phyloP scores from a whole-genome alignment of 2,113 vertebrate genomes.

The Craseonycteris thonglongyai region DNA sequence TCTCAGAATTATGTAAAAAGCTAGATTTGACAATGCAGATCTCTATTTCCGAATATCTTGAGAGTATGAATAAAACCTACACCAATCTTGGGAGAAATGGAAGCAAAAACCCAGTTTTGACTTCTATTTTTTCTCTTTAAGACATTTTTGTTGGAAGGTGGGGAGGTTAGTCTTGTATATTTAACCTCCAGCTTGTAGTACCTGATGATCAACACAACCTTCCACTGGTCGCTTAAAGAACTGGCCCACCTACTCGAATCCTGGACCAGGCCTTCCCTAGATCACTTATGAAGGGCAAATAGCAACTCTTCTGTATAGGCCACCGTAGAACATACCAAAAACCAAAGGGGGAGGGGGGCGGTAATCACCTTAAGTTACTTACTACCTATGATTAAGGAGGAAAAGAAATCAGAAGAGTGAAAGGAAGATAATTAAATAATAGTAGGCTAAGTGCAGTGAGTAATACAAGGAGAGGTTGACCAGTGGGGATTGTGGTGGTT shows the following conservation, averaged over 20 bases:
- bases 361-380: background rate
- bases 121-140: background rate
- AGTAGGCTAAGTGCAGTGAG: background rate
- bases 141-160: background rate
- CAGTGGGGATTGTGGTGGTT: background rate
- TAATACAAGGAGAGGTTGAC: background rate
- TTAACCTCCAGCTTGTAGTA: background rate
- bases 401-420: background rate
- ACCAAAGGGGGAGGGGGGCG: too few relatives aligned
- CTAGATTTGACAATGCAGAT: background rate
- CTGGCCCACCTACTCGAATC: background rate
- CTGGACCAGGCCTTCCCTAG: background rate
- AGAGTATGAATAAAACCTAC: background rate
- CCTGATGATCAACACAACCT: background rate
- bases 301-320: too few relatives aligned
- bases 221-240: background rate
- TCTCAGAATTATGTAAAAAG: background rate
- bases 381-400: background rate
- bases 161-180: background rate
- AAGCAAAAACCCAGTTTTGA: background rate
- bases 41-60: background rate
- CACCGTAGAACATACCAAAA: background rate
- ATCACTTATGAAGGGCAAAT: background rate
- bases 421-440: background rate
- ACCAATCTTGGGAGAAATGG: background rate